A percentile compares a stretch with the other conserved stretches of the same genome.
Evolutionary conservation across 1,140 invertebrate species (phyloP).

Genomic region (Hylyphantes graminicola): DNA sequence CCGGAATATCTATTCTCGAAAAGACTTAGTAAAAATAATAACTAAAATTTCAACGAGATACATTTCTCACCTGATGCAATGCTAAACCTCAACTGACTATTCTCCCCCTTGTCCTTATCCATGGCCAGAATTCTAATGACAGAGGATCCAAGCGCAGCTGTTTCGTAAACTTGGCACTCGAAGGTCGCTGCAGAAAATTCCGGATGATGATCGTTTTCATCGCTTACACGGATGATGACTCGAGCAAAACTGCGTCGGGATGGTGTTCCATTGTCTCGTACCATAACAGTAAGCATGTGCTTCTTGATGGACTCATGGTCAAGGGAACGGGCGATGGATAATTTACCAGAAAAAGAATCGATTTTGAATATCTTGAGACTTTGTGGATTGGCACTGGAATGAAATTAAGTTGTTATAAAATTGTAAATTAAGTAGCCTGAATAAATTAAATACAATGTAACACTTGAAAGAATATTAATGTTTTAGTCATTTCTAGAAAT

Average conservation of each 20-base stretch:
- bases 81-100: slow-evolving; percentile 82
- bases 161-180: slow-evolving; percentile 81
- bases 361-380: slow-evolving; percentile 83
- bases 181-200: slow-evolving; percentile 81
- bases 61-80: slow-evolving; percentile 76
- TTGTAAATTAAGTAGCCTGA: too few relatives aligned
- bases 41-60: background rate
- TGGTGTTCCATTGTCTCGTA: slow-evolving; percentile 87
- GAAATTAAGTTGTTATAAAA: background rate
- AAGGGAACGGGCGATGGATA: slow-evolving; percentile 77
- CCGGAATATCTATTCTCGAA: background rate
- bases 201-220: slow-evolving; percentile 90
- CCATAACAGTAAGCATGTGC: slow-evolving; percentile 89
- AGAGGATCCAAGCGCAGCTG: slow-evolving; percentile 77
- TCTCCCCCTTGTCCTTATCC: slow-evolving; percentile 84
- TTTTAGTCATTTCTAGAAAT: background rate
- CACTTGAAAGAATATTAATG: background rate
- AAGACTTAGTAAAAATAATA: background rate
- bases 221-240: slow-evolving; percentile 82
- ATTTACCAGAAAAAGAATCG: slow-evolving; percentile 80
- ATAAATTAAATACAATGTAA: background rate
- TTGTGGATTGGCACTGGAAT: slow-evolving; percentile 73
- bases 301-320: slow-evolving; percentile 84
- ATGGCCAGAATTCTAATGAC: slow-evolving; percentile 80
- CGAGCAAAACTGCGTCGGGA: slow-evolving; percentile 86